phyloP scores from a whole-genome alignment of 2,797 vertebrate species.

The Anguilla obscura region DNA sequence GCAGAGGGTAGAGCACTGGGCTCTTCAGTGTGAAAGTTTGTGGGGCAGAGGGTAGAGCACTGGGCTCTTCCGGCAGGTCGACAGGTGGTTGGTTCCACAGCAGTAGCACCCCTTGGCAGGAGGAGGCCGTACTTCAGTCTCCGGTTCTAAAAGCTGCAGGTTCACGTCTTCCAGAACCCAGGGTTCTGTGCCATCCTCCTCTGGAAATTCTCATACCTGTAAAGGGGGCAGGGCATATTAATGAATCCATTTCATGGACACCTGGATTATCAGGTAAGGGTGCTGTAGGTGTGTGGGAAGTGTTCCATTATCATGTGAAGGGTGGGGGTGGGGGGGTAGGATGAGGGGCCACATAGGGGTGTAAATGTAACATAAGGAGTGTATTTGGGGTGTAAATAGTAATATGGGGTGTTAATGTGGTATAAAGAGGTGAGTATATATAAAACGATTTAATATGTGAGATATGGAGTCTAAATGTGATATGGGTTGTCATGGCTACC shows the following conservation, averaged over 20 bases:
- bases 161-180: conserved; percentile 91
- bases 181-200: conserved; percentile 90
- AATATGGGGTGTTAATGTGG: background rate
- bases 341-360: too few relatives aligned
- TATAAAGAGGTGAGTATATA: background rate
- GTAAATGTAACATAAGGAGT: background rate
- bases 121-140: background rate
- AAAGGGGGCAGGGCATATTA: background rate
- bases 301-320: background rate
- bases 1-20: too few relatives aligned
- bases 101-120: background rate
- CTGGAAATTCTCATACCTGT: conserved; percentile 93
- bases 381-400: background rate
- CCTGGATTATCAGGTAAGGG: too few relatives aligned
- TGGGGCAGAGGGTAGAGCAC: too few relatives aligned
- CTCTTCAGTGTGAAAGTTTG: too few relatives aligned
- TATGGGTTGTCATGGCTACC: conserved; percentile 66
- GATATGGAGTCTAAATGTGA: background rate
- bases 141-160: background rate
- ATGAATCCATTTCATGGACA: too few relatives aligned
- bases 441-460: background rate
- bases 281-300: too few relatives aligned
- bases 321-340: background rate
- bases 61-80: background rate
- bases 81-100: background rate